Evolutionary conservation across 2,797 vertebrate genomes (phyloP), one percentile per base, ranked within the genome.

Genomic region (Fratercula arctica): DNA sequence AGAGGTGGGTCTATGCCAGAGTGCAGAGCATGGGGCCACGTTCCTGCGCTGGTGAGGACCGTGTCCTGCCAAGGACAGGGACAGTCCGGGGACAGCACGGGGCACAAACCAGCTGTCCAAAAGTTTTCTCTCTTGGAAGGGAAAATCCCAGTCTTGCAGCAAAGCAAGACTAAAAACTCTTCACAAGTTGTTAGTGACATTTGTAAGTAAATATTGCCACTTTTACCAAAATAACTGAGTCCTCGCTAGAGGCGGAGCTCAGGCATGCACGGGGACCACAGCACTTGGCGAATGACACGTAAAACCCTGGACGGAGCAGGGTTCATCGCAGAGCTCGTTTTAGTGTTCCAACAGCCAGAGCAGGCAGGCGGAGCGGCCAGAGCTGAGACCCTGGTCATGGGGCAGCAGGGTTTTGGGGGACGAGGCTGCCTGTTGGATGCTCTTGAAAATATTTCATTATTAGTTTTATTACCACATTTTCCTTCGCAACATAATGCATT

Each of bases 81-180:
- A 3, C 26, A 31, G 11, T 2, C 25, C 2, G 9, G 13, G 45
- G 20, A 39, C 20, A 19, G 13, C 0, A 0, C 15, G 1, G 16
- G 46, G 31, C 46, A 29, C 0, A 1, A 12, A 4, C 9, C 31
- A 41, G 35, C 19, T 21, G 35, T 53, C 63, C 33, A 21, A 51
- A 60, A 12, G 35, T 33, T 60, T 45, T 83, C 25, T 43, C 3
- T 41, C 23, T 31, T 23, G 54, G 45, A 45, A 60, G 23, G 8
- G 33, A 77, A 75, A 35, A 75, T 13, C 31, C 82, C 31, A 13
- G 13, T 24, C 20, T 41, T 50, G 61, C 31, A 57, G 35, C 16
- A 16, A 46, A 15, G 54, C 63, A 25, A 12, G 17, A 25, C 33
- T 3, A 2, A 79, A 85, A 31, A 10, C 37, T 23, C 2, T 13